A percentile compares a stretch with the other conserved stretches of the same genome.
phyloP scores from a whole-genome alignment of 2,797 vertebrate species.

The Lindbergichthys nudifrons region DNA sequence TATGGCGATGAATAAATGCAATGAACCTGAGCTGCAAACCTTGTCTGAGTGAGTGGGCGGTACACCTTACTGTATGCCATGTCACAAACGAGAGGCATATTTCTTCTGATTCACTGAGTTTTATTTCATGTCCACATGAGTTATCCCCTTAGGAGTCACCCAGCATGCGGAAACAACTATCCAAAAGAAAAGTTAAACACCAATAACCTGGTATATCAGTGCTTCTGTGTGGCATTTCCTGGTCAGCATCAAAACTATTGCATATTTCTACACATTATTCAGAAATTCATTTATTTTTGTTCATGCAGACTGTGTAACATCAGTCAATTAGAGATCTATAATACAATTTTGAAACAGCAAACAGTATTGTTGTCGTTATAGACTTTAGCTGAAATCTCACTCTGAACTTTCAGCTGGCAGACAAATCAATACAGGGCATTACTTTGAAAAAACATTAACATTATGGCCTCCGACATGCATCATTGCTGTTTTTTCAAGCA shows the following conservation, averaged over 20 bases:
- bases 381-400: constrained; percentile 45
- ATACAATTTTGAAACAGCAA: constrained; percentile 47
- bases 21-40: constrained; percentile 2
- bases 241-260: constrained; percentile 21
- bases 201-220: constrained; percentile 23
- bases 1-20: constrained; percentile 1
- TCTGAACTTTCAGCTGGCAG: constrained; percentile 65
- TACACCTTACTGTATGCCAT: neutral
- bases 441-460: constrained; percentile 78
- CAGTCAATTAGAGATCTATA: constrained; percentile 39
- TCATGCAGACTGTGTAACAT: constrained; percentile 67
- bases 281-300: constrained; percentile 45
- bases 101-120: constrained; percentile 49
- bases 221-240: constrained; percentile 9
- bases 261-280: constrained; percentile 41
- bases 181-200: constrained; percentile 21
- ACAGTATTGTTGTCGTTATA: constrained; percentile 48
- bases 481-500: constrained; percentile 75
- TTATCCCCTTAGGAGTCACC: constrained; percentile 11
- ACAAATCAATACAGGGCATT: constrained; percentile 79
- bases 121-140: constrained; percentile 66
- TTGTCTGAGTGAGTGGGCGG: constrained; percentile 2
- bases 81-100: constrained; percentile 43
- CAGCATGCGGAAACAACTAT: constrained; percentile 54
- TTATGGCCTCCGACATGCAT: constrained; percentile 80